Conservation (phyloP, 1,140 invertebrate species). For the Drosophila mayri region DNA sequence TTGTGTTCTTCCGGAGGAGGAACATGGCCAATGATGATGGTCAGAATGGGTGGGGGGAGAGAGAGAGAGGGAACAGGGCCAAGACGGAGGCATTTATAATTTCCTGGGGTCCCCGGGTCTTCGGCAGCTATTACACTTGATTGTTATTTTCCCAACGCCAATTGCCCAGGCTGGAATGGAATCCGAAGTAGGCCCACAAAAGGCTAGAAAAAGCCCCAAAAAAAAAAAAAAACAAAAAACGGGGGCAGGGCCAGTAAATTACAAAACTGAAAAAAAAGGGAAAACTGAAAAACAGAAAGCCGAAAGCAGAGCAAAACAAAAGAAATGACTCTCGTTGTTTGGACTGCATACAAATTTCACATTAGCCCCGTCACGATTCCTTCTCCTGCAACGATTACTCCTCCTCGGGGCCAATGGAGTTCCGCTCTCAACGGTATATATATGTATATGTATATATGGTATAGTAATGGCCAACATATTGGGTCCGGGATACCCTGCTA, state of each 20-base stretch:
- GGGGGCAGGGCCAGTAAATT: conserved; percentile 23
- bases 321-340: conserved; percentile 70
- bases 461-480: conserved; percentile 70
- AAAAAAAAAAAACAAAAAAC: not conserved
- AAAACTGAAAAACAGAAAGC: conserved; percentile 10
- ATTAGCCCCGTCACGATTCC: conserved; percentile 51
- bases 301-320: conserved; percentile 56
- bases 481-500: conserved; percentile 15
- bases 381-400: conserved; percentile 38
- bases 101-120: conserved; percentile 49
- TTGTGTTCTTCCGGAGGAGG: not conserved
- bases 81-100: conserved; percentile 63
- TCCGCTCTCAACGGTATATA: conserved; percentile 7
- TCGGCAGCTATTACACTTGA: conserved; percentile 71
- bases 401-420: conserved; percentile 50
- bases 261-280: conserved; percentile 20
- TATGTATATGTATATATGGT: not conserved
- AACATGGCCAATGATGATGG: conserved; percentile 11
- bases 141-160: conserved; percentile 68
- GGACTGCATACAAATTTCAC: conserved; percentile 78
- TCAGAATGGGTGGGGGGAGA: not conserved
- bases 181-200: conserved; percentile 38
- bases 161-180: conserved; percentile 48
- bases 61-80: not conserved
- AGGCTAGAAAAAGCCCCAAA: not conserved